These are phyloP conservation scores for Zalophus californianus DNA, from an alignment of 2,797 vertebrate genomes.

Conservation along the genomic window DNA sequence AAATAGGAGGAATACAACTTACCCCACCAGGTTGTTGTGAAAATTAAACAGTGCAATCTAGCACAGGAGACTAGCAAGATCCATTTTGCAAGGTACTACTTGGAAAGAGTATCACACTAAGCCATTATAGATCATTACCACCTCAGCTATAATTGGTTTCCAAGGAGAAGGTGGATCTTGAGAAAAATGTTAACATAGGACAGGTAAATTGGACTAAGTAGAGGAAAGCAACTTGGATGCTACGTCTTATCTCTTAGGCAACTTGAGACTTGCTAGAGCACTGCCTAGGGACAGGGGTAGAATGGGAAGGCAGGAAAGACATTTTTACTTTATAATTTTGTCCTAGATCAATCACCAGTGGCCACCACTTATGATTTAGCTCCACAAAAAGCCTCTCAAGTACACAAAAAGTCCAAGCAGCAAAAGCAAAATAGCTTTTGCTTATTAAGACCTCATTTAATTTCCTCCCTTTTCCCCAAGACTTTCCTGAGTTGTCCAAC, in stretches of 20 bases:
- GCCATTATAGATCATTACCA: background rate
- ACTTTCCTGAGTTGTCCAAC: slow-evolving; percentile 29
- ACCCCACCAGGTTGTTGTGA: background rate
- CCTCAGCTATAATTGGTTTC: background rate
- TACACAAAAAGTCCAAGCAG: background rate
- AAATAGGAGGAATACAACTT: slow-evolving; percentile 5
- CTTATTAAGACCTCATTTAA: slow-evolving; percentile 42
- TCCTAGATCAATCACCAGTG: background rate
- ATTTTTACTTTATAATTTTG: slow-evolving; percentile 27
- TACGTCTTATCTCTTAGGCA: background rate
- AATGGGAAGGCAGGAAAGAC: background rate
- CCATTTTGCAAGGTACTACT: background rate
- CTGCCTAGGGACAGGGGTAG: background rate
- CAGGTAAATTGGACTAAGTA: background rate
- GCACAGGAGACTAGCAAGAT: background rate
- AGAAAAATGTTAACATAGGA: slow-evolving; percentile 29
- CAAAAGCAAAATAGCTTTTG: background rate
- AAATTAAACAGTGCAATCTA: slow-evolving; percentile 39
- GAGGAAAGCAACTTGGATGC: background rate
- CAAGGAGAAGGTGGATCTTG: slow-evolving; percentile 17
- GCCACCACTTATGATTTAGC: background rate
- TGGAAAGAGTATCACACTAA: slow-evolving; percentile 5
- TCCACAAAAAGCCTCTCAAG: background rate
- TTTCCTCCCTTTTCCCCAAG: background rate
- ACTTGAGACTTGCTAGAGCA: background rate